phyloP scores from a whole-genome alignment of 1,140 invertebrate genomes.

The Teleogryllus occipitalis region DNA sequence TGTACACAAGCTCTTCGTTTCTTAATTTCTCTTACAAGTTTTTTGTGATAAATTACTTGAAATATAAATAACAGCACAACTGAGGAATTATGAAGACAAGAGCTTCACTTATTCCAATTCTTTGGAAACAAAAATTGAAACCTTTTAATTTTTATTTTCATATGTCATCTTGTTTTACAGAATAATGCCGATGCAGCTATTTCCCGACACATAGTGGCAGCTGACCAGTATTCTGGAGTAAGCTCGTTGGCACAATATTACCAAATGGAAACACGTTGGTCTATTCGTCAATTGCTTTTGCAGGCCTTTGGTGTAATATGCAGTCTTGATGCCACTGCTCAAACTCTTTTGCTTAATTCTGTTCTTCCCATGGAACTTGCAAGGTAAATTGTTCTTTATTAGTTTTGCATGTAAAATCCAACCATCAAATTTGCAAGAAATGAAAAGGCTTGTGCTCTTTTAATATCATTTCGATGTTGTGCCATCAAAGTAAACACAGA shows the following conservation, averaged over 20 bases:
- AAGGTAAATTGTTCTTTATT: slow-evolving; percentile 35
- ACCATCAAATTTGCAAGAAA: too few relatives aligned
- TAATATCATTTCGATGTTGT: too few relatives aligned
- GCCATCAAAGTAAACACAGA: too few relatives aligned
- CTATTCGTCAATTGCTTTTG: slow-evolving; percentile 67
- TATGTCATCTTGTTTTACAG: slow-evolving; percentile 39
- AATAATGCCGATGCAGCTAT: slow-evolving; percentile 78
- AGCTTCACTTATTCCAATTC: too few relatives aligned
- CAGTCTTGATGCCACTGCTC: slow-evolving; percentile 65
- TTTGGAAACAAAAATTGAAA: too few relatives aligned
- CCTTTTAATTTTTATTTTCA: not conserved
- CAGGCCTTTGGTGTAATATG: slow-evolving; percentile 82
- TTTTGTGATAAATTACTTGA: too few relatives aligned
- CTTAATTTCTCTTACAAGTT: too few relatives aligned
- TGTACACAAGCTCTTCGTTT: too few relatives aligned
- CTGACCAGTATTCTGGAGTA: slow-evolving; percentile 66
- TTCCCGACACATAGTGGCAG: slow-evolving; percentile 64
- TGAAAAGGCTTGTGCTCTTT: too few relatives aligned
- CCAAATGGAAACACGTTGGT: slow-evolving; percentile 84
- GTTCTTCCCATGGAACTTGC: slow-evolving; percentile 81
- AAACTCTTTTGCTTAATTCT: slow-evolving; percentile 74
- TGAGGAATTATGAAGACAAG: too few relatives aligned
- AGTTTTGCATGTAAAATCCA: too few relatives aligned
- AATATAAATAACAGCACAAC: too few relatives aligned
- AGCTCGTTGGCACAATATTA: slow-evolving; percentile 77